These are phyloP conservation scores for Odiellus spinosus DNA, from an alignment of 2,888 invertebrate genomes.

Conservation along the genomic window DNA sequence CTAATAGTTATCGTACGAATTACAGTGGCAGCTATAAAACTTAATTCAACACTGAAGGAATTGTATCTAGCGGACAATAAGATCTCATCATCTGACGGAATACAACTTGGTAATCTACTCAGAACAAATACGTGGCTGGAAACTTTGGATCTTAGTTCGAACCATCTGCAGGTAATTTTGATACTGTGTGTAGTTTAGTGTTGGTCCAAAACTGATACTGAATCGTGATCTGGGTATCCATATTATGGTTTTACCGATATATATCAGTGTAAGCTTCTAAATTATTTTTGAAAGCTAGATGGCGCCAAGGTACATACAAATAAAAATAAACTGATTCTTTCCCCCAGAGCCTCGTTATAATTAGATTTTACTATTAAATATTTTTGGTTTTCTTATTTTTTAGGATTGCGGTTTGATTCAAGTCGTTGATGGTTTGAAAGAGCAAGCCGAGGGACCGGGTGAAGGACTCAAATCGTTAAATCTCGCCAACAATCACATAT, in stretches of 20 bases:
- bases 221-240: no score
- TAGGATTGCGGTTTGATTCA: constrained; percentile 15
- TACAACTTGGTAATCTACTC: constrained; percentile 56
- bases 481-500: constrained; percentile 70
- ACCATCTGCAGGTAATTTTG: constrained; percentile 36
- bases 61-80: constrained; percentile 68
- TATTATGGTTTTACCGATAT: no score
- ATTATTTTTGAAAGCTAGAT: no score
- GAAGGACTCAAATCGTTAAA: constrained; percentile 51
- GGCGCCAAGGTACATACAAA: no score
- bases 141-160: constrained; percentile 56
- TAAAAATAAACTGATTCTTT: no score
- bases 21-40: constrained; percentile 59
- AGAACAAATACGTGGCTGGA: constrained; percentile 56
- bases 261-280: no score
- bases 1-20: constrained; percentile 5
- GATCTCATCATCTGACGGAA: constrained; percentile 55
- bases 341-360: no score
- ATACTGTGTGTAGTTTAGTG: no score
- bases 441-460: constrained; percentile 22
- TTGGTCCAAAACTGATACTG: no score
- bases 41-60: constrained; percentile 58
- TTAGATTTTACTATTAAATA: no score
- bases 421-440: constrained; percentile 13
- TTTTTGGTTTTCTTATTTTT: no score